phyloP scores from a whole-genome alignment of 2,888 invertebrate genomes.

The Dasypogon diadema region DNA sequence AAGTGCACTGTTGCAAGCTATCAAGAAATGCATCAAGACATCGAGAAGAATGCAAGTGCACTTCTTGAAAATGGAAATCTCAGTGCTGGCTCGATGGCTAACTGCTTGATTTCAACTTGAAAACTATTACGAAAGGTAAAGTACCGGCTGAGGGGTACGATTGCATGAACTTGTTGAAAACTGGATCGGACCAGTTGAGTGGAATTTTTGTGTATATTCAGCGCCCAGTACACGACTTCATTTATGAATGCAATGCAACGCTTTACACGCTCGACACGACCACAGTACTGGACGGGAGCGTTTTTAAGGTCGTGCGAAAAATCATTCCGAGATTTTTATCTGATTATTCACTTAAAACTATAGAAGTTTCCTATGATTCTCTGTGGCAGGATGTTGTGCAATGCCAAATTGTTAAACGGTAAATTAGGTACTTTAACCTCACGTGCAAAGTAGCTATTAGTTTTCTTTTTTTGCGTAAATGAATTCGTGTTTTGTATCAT shows the following conservation, averaged over 20 bases:
- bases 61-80: background rate
- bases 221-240: background rate
- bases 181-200: slow-evolving; percentile 27
- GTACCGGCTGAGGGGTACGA: too few species aligned
- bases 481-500: too few species aligned
- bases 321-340: slow-evolving; percentile 1
- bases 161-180: slow-evolving; percentile 18
- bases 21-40: slow-evolving; percentile 12
- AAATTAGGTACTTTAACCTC: slow-evolving; percentile 9
- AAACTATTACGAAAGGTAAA: slow-evolving; percentile 9
- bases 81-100: slow-evolving; percentile 20
- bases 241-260: too few species aligned
- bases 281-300: background rate
- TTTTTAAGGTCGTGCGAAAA: slow-evolving; percentile 30
- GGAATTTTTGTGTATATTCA: background rate
- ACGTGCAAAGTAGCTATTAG: too few species aligned
- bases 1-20: background rate
- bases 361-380: slow-evolving; percentile 18
- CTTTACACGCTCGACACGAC: too few species aligned
- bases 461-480: too few species aligned
- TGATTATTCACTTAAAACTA: slow-evolving; percentile 11
- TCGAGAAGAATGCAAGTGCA: background rate
- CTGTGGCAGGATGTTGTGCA: slow-evolving; percentile 31
- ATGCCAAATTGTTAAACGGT: slow-evolving; percentile 16
- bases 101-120: slow-evolving; percentile 2